Base-by-base conservation (phyloP, 2,888 invertebrate species). In the Cryptus armator region DNA sequence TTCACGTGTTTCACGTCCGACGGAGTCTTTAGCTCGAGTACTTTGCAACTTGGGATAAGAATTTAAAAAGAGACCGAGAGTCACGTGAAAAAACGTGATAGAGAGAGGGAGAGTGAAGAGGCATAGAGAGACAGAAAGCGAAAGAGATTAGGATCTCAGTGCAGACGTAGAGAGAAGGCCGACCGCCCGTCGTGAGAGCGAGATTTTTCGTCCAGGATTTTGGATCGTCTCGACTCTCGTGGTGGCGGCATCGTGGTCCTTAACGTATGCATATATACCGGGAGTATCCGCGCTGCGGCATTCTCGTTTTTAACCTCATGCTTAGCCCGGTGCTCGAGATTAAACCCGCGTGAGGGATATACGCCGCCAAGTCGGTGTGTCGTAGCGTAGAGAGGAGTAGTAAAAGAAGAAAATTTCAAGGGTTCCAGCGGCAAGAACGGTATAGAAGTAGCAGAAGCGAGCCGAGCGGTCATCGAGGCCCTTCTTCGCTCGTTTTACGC, bases 101-200 rank as follows among this genome's bases (percentile, higher is more conserved):
- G 19, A 46, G 64, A 32, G 70, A 37, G 66, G 37, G 37, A 70
- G 62, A 59, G 44, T 29, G 56, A 56, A 66, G 74, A 81, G 70
- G 12, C 29, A 64, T 66, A 72, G 48, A 12, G 46, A 66, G 66
- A 74, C 67, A 64, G 48, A 46, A 74, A 64, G 75, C 64, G 29
- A 53, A 64, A 74, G 74, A 81, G 84, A 84, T 84, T 84, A 84
- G 81, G 81, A 84, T 84, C 81, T 84, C 64, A 68, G 74, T 29
- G 74, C 78, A 68, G 81, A 78, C 12, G 67, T 74, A 70, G 37
- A 59, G 72, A 74, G 70, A 66, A 81, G 51, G 46, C 64, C 19
- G 51, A 86, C 85, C 86, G 83, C 86, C 86, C 85, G 86, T 86
- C 76, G 86, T 70, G 85, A 81, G 78, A 85, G 70, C 77, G 64